Percentiles rank a stretch among this genome's conserved stretches.
These are phyloP conservation scores for Nebria salina DNA, from an alignment of 2,888 invertebrate species.

Conservation along the genomic window DNA sequence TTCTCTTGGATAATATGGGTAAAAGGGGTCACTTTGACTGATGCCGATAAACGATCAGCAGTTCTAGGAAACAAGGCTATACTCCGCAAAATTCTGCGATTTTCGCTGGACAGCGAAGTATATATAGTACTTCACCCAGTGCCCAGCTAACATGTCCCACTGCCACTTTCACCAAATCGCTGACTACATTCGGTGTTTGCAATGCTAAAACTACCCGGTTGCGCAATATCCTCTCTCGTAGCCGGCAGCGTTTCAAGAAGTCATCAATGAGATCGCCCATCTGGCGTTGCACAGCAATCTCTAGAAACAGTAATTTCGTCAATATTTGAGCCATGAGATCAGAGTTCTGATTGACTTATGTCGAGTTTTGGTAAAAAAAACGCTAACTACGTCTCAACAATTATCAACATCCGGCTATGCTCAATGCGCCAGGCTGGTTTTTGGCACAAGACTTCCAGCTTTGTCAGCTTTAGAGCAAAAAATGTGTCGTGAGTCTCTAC, in stretches of 20 bases:
- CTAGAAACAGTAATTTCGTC: too few species aligned
- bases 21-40: neutral
- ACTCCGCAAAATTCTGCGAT: neutral
- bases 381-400: too few species aligned
- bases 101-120: neutral
- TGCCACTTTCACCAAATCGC: conserved; percentile 8
- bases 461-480: neutral
- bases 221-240: conserved; percentile 27
- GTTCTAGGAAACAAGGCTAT: neutral
- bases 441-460: neutral
- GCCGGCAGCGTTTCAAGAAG: conserved; percentile 19
- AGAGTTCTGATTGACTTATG: too few species aligned
- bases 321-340: too few species aligned
- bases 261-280: too few species aligned
- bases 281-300: too few species aligned
- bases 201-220: conserved; percentile 24
- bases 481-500: neutral
- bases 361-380: too few species aligned
- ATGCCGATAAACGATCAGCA: neutral
- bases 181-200: neutral
- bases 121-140: conserved; percentile 24
- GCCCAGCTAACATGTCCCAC: conserved; percentile 17
- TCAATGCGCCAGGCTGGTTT: too few species aligned
- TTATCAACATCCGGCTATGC: too few species aligned
- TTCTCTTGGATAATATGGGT: too few species aligned